Conservation (phyloP, 2,888 invertebrate genomes). For the Lithodes maja region DNA sequence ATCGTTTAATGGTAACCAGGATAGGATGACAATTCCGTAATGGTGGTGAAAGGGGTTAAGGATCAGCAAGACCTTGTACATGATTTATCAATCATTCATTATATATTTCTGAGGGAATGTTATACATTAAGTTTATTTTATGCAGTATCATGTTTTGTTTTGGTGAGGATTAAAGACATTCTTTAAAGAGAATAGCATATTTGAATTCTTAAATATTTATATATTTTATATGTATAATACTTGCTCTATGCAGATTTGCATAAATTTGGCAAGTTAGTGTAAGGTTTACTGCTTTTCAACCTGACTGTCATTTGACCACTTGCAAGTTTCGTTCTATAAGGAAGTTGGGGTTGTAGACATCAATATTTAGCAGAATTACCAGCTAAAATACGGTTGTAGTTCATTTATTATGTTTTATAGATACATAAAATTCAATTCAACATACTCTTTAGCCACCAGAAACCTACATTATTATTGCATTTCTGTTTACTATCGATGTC, state of each 20-base stretch:
- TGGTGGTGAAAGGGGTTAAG: neutral
- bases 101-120: neutral
- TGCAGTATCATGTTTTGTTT: constrained; percentile 1
- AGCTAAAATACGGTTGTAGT: no score
- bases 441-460: no score
- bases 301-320: neutral
- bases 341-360: no score
- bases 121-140: neutral
- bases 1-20: no score
- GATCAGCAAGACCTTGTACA: constrained; percentile 20
- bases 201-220: neutral
- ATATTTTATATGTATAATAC: neutral
- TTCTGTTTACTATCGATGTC: no score
- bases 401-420: no score
- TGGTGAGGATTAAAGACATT: neutral
- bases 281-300: constrained; percentile 21
- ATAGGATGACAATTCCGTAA: no score
- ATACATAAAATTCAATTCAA: no score
- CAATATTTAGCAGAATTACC: no score
- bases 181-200: neutral
- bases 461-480: no score
- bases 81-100: neutral
- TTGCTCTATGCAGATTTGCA: constrained; percentile 2
- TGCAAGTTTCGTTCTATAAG: no score
- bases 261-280: neutral